phyloP scores from a whole-genome alignment of 1,140 invertebrate species.

The Caenorhabditis elegans region WBcel235 BX284605.5:4003501-4004000 shows the following conservation, averaged over 20 bases:
- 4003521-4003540: neutral
- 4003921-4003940: conserved; percentile 32
- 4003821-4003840: conserved; percentile 25
- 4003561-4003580: conserved; percentile 33
- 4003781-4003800: neutral
- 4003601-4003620: neutral
- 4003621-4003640: conserved; percentile 7
- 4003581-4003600: neutral
- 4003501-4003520: neutral
- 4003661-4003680: neutral
- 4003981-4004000: conserved; percentile 28
- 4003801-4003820: neutral
- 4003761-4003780: neutral
- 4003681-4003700: neutral
- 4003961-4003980: neutral
- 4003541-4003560: conserved; percentile 38
- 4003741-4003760: too few relatives aligned
- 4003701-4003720: neutral
- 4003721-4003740: conserved; percentile 26
- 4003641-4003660: conserved; percentile 40
- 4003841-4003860: neutral
- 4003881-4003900: conserved; percentile 40
- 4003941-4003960: neutral
- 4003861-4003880: conserved; percentile 1
- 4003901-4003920: conserved; percentile 20